Percentiles rank a stretch among this genome's conserved stretches.
Conservation (phyloP, 2,113 vertebrate species). For the Enhydra lutris region DNA sequence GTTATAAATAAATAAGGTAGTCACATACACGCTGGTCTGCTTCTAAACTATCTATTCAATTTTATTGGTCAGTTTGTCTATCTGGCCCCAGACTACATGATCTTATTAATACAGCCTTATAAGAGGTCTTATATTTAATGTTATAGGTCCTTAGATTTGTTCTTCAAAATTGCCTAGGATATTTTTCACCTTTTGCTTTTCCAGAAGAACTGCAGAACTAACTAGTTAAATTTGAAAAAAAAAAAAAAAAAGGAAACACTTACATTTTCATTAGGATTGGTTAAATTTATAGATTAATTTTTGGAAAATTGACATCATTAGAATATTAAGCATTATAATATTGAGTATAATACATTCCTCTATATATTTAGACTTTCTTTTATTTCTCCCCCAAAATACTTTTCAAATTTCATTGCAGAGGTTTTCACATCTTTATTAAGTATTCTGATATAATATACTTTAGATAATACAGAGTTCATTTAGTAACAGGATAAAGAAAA, state of each 20-base stretch:
- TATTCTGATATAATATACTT: not conserved
- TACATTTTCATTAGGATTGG: not conserved
- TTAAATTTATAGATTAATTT: not conserved
- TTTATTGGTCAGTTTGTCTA: not conserved
- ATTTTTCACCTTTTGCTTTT: not conserved
- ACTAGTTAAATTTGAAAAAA: not conserved
- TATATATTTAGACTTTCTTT: not conserved
- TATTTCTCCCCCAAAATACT: not conserved
- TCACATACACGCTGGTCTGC: not conserved
- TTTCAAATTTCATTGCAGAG: not conserved
- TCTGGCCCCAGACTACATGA: not conserved
- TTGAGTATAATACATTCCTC: not conserved
- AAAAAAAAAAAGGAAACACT: not conserved
- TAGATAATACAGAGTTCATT: not conserved
- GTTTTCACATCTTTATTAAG: not conserved
- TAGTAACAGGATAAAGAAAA: not conserved
- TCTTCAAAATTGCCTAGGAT: not conserved
- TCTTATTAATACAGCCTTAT: not conserved
- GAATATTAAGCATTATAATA: not conserved
- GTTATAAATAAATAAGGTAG: not conserved
- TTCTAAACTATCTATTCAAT: not conserved
- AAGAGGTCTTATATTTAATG: not conserved
- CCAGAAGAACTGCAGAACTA: not conserved
- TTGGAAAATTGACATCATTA: not conserved
- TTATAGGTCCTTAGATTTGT: not conserved